Conservation (phyloP, 2,113 vertebrate genomes). For the Cygnus buccinator region DNA sequence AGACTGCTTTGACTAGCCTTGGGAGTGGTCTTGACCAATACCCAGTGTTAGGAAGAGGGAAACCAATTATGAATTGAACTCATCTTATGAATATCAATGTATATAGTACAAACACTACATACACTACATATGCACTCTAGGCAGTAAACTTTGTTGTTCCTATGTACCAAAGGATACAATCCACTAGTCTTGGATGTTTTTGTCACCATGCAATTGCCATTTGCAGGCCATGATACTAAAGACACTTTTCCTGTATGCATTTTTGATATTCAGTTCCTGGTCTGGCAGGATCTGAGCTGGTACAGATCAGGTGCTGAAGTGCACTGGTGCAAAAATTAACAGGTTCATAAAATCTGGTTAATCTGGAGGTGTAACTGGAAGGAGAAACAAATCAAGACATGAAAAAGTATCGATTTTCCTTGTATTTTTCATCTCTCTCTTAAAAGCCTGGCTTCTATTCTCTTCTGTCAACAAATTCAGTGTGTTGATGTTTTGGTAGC, state of each 20-base stretch:
- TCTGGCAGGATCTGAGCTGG: neutral
- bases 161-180: neutral
- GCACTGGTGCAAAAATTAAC: neutral
- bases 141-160: neutral
- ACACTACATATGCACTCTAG: neutral
- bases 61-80: neutral
- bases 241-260: neutral
- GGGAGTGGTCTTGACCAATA: neutral
- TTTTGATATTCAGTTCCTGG: neutral
- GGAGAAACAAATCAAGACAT: neutral
- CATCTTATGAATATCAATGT: neutral
- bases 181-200: neutral
- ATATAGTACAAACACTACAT: neutral
- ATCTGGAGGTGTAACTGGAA: neutral
- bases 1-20: neutral
- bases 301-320: neutral
- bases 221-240: neutral
- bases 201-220: neutral
- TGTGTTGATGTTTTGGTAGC: neutral
- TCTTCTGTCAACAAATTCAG: neutral
- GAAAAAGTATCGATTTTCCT: neutral
- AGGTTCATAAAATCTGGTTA: neutral
- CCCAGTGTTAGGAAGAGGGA: neutral
- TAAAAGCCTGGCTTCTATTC: neutral
- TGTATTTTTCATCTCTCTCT: neutral